A percentile compares a stretch with the other conserved stretches of the same genome.
Evolutionary conservation across 2,888 invertebrate species (phyloP).

Genomic region (Emmelina monodactyla): DNA sequence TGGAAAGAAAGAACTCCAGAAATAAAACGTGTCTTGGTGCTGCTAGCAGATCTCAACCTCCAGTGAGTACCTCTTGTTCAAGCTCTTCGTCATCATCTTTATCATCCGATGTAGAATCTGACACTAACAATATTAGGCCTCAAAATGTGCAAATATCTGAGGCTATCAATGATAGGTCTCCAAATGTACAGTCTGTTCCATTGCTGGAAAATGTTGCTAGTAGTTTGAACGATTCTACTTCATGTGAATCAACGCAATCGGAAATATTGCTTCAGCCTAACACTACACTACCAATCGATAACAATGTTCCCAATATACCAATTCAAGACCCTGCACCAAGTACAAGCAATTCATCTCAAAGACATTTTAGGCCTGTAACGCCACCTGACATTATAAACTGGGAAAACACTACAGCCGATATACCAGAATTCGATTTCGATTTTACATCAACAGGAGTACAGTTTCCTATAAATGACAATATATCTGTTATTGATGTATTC

Average conservation of each 20-base stretch:
- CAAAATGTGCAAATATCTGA: no score
- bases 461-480: constrained; percentile 2
- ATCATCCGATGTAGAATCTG: constrained; percentile 1
- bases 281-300: constrained; percentile 5
- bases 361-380: constrained; percentile 3
- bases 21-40: constrained; percentile 2
- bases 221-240: constrained; percentile 1
- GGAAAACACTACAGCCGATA: constrained; percentile 5
- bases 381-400: constrained; percentile 4
- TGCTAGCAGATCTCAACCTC: constrained; percentile 4
- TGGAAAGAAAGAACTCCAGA: constrained; percentile 2
- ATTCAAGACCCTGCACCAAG: constrained; percentile 4
- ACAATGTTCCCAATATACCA: constrained; percentile 1
- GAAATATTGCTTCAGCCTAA: constrained; percentile 4
- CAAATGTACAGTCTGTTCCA: no score
- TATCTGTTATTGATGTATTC: constrained; percentile 3
- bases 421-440: constrained; percentile 6
- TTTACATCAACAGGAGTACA: constrained; percentile 5
- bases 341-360: constrained; percentile 3
- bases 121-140: no score
- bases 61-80: background rate
- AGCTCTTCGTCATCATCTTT: constrained; percentile 4
- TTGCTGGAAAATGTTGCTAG: constrained; percentile 2
- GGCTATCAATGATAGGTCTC: constrained; percentile 1
- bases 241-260: constrained; percentile 1